Evolutionary conservation across 1,140 invertebrate species (phyloP), one percentile per base, ranked within the genome.

Genomic region (Stegodyphus mimosarum): DNA sequence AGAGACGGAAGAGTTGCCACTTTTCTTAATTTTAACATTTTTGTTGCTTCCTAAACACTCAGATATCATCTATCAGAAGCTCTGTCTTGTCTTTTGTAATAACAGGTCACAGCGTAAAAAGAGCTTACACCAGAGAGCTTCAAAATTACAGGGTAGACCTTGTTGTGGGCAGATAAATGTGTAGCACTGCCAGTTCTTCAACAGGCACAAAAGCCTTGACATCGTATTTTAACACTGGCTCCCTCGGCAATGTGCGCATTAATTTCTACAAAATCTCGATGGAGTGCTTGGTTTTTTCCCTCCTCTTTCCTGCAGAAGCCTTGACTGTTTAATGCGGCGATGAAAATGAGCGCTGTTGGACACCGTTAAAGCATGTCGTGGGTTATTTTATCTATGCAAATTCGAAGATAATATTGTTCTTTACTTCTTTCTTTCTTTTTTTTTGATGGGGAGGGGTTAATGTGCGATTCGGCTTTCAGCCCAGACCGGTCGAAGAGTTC

Each of bases 11-110:
- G 33, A 33, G 33, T 3, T 33, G 33, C 33, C 33, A 60, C 11
- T 15, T 52, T 64, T 52, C 51, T 55, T 83, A 83, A 64, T 74
- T 81, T 64, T 50, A 63, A 64, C 55, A 63, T 72, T 83, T 83
- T 74, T 83, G 70, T 67, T 69, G 50, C n/a, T 48, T 69, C 13
- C 60, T 67, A 51, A 69, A 50, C 11, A 49, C 64, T 52, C 49
- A 55, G 60, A 75, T 84, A 84, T 84, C 81, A 84, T 84, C 81
- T 84, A 84, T 84, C 81, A 84, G 76, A 76, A 63, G 50, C 69
- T n/a, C 18, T 50, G 50, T 49, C 63, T 18, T 76, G 64, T 76
- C 81, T 69, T 67, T 69, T 66, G 72, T 84, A 84, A 84, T 84
- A 84, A 84, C 64, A 84, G 81, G 64, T 5, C 63, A 55, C 50